Base-by-base conservation (phyloP, 2,113 vertebrate genomes). In the Oostethus manadensis region DNA sequence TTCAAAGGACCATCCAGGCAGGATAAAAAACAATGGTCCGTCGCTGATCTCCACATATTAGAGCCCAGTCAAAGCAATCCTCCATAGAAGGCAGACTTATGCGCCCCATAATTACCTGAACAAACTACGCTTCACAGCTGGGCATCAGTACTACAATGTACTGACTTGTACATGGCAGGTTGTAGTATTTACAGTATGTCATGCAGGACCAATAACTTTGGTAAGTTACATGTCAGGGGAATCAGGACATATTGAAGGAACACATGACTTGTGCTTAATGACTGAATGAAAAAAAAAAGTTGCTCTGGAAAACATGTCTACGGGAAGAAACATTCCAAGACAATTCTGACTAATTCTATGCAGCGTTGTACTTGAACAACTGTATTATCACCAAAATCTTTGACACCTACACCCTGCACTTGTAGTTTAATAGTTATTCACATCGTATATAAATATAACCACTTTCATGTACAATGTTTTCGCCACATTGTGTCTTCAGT, bases 401-500 rank as follows among this genome's bases (percentile, higher is more conserved):
- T 61, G 40, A 68, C 65, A 71, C 64, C 56, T 81, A 66, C 65
- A 71, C 20, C 73, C 76, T 75, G 64, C 57, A 69, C n/a, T 51
- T 80, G 64, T 68, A 63, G 69, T 40, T 64, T 35, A 71, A 73
- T 50, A 76, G 48, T 46, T 69, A 56, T 81, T 57, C 74, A 74
- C 66, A 59, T 73, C 76, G n/a, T n/a, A 71, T 77, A 63, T 80
- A 63, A 71, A 78, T 78, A 78, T 56, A 79, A 62, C 70, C 64
- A 82, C 68, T 51, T 81, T 73, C 76, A 80, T 73, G 49, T 62
- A 77, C 62, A 48, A 71, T 58, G 62, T 56, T 18, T 63, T 75
- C 55, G 56, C 66, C 69, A 79, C 70, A 73, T 71, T 80, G 78
- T 85, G 83, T 83, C 84, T 56, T 93, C 81, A 88, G 84, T 91